Conservation (phyloP, 2,888 invertebrate genomes). For the Hololepta plana region DNA sequence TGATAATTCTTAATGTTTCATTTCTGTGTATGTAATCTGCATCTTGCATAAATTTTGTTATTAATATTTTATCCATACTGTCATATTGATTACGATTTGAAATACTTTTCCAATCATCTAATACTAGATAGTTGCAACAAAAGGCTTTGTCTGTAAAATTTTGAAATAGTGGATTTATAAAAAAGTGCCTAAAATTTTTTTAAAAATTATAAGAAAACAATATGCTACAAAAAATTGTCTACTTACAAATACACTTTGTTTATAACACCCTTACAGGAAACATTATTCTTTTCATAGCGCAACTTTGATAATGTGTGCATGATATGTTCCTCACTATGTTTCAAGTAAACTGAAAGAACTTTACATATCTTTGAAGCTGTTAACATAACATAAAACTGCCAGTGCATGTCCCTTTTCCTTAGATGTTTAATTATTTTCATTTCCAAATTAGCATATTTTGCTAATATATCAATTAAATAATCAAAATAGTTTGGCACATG, state of each 20-base stretch:
- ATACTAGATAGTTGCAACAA: conserved; percentile 16
- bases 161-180: conserved; percentile 11
- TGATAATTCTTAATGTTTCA: no score
- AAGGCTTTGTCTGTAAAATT: conserved; percentile 15
- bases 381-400: conserved; percentile 9
- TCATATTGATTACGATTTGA: conserved; percentile 8
- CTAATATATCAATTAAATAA: conserved; percentile 16
- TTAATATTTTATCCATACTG: conserved; percentile 13
- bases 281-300: conserved; percentile 6
- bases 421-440: conserved; percentile 11
- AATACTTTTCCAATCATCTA: conserved; percentile 16
- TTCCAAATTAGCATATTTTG: conserved; percentile 14
- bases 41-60: conserved; percentile 12
- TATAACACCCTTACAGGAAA: conserved; percentile 13
- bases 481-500: conserved; percentile 13
- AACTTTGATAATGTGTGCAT: conserved; percentile 16
- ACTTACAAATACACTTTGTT: conserved; percentile 16
- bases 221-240: background rate
- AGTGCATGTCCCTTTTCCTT: conserved; percentile 10
- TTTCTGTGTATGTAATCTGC: conserved; percentile 13
- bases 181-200: conserved; percentile 12
- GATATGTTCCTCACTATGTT: conserved; percentile 13
- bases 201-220: conserved; percentile 4
- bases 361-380: conserved; percentile 11
- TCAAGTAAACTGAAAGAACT: conserved; percentile 13